Conservation (phyloP, 2,797 vertebrate species). For the Buceros bicornis region DNA sequence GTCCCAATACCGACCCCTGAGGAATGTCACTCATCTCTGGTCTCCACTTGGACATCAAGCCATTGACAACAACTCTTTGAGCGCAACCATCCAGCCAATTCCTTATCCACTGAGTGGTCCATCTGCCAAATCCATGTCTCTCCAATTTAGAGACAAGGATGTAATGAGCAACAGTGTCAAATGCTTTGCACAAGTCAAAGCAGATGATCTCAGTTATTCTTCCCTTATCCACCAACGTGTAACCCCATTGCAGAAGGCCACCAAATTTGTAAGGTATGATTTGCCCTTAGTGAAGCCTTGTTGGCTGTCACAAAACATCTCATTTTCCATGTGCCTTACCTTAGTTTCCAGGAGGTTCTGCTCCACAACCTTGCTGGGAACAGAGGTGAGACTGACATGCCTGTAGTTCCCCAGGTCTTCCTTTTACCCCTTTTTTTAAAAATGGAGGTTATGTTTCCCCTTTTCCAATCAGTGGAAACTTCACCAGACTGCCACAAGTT, state of each 20-base stretch:
- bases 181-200: neutral
- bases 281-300: neutral
- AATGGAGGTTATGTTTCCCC: neutral
- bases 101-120: neutral
- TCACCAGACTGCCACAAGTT: too few species aligned
- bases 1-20: neutral
- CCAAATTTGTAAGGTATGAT: neutral
- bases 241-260: neutral
- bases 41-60: neutral
- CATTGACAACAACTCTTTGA: neutral
- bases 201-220: neutral
- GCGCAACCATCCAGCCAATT: neutral
- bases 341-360: neutral
- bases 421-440: neutral
- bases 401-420: neutral
- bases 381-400: neutral
- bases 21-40: neutral
- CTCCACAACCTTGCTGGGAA: too few species aligned
- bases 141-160: neutral
- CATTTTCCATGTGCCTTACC: neutral
- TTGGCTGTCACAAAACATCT: neutral
- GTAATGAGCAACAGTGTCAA: neutral
- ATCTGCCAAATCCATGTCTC: neutral
- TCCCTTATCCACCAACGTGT: neutral
- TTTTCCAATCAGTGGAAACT: too few species aligned